Conservation (phyloP, 2,888 invertebrate species). For the Polydrusus tereticollis region DNA sequence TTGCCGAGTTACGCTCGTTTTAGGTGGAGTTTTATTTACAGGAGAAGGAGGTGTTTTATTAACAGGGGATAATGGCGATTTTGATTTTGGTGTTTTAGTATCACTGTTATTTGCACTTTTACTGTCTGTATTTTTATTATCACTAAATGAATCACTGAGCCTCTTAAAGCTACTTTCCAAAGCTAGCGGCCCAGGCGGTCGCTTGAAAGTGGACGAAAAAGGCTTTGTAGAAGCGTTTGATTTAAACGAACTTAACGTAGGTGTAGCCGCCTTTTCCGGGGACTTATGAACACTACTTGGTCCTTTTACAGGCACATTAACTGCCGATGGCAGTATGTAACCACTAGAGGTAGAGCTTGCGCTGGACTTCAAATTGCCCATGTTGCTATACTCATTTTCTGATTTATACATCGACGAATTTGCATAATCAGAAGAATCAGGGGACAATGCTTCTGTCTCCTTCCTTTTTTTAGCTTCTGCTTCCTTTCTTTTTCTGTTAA, state of each 20-base stretch:
- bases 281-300: conserved; percentile 25
- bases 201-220: conserved; percentile 54
- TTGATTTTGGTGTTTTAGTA: conserved; percentile 51
- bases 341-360: conserved; percentile 76
- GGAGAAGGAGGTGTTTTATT: conserved; percentile 55
- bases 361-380: conserved; percentile 67
- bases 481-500: conserved; percentile 74
- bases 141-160: conserved; percentile 26
- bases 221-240: conserved; percentile 54
- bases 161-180: conserved; percentile 26
- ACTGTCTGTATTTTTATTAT: conserved; percentile 31
- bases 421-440: conserved; percentile 69
- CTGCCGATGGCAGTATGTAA: conserved; percentile 79
- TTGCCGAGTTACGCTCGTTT: conserved; percentile 55
- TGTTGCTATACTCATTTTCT: conserved; percentile 76
- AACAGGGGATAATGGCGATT: conserved; percentile 45
- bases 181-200: conserved; percentile 55
- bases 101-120: conserved; percentile 51
- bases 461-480: conserved; percentile 60
- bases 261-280: conserved; percentile 35
- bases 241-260: conserved; percentile 58
- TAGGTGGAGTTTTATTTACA: conserved; percentile 47
- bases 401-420: conserved; percentile 69
- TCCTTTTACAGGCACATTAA: conserved; percentile 73
- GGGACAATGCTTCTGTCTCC: conserved; percentile 55